Evolutionary conservation across 2,888 invertebrate species (phyloP), one percentile per base, ranked within the genome.

Genomic region (Agrotis exclamationis): DNA sequence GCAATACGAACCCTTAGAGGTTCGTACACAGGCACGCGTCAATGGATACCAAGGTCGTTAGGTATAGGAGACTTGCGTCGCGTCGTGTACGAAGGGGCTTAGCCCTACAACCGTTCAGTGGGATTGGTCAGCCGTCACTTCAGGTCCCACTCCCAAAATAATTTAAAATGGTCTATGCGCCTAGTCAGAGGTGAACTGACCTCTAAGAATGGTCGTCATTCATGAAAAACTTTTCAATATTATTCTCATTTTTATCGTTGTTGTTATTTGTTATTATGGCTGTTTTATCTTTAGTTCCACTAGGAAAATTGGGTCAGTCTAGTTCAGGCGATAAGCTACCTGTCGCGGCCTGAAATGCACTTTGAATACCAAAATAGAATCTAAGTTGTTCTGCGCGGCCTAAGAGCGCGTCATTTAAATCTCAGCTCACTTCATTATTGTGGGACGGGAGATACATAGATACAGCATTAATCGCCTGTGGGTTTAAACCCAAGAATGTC

Each of bases 331-430:
- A 80, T 76, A 76, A 74, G 63, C 58, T 56, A 74, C 66, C 66
- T 74, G 63, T 48, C 56, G 51, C 50, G 45, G 6, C n/a, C 54
- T 44, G 20, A 67, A 75, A 68, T 68, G 69, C 60, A 64, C 81
- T 67, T 67, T 75, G 77, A 68, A 77, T 77, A 80, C 68, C 33
- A 77, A 77, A 64, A 57, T 48, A 68, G 74, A 28, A 74, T 58
- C 68, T 48, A 74, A 54, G 56, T 80, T 45, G 39, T 59, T 65
- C 65, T 79, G 65, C 74, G 57, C 14, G 48, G 66, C 18, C 33
- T 51, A 28, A 63, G 54, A 51, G 54, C 22, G 54, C 22, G 47
- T 54, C 58, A 24, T 33, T 74, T 67, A 63, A 65, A 63, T 76
- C 58, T 80, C 60, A 45, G 64, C 69, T 80, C 63, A 68, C 76